A percentile compares a stretch with the other conserved stretches of the same genome.
These are phyloP conservation scores for Amphimallon solstitiale DNA, from an alignment of 2,888 invertebrate genomes.

Conservation along the genomic window DNA sequence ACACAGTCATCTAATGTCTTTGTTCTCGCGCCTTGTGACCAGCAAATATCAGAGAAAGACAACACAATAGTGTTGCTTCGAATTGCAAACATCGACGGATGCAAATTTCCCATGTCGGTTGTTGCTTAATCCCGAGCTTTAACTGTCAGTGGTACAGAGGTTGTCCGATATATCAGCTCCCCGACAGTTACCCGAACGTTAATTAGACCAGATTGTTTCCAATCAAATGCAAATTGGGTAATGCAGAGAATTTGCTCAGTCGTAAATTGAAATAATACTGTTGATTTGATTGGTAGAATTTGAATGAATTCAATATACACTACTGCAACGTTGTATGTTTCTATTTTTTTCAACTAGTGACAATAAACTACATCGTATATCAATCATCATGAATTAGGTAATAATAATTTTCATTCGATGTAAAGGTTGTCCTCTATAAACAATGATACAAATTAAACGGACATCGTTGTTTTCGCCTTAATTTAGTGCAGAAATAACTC, in stretches of 20 bases:
- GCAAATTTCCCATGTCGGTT: slow-evolving; percentile 46
- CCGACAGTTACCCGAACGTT: slow-evolving; percentile 48
- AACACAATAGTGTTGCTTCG: slow-evolving; percentile 16
- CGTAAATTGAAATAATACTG: slow-evolving; percentile 31
- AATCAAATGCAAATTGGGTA: slow-evolving; percentile 46
- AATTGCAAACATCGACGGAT: slow-evolving; percentile 45
- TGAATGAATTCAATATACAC: slow-evolving; percentile 4
- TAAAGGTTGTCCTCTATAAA: no score
- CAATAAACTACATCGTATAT: no score
- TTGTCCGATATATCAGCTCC: slow-evolving; percentile 49
- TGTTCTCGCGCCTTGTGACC: not conserved
- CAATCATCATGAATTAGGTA: no score
- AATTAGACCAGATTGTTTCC: slow-evolving; percentile 48
- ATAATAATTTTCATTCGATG: no score
- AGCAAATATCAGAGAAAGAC: not conserved
- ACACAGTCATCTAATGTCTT: slow-evolving; percentile 4
- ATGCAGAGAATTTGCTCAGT: slow-evolving; percentile 34
- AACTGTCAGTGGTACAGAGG: slow-evolving; percentile 48
- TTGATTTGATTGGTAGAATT: slow-evolving; percentile 8
- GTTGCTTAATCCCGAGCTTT: slow-evolving; percentile 48
- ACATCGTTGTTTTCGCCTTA: no score
- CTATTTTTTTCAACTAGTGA: no score
- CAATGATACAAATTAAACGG: no score
- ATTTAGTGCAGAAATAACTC: no score
- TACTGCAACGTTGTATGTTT: not conserved